Evolutionary conservation across 2,113 vertebrate species (phyloP), one percentile per base, ranked within the genome.

Genomic region (Tragelaphus imberbis): DNA sequence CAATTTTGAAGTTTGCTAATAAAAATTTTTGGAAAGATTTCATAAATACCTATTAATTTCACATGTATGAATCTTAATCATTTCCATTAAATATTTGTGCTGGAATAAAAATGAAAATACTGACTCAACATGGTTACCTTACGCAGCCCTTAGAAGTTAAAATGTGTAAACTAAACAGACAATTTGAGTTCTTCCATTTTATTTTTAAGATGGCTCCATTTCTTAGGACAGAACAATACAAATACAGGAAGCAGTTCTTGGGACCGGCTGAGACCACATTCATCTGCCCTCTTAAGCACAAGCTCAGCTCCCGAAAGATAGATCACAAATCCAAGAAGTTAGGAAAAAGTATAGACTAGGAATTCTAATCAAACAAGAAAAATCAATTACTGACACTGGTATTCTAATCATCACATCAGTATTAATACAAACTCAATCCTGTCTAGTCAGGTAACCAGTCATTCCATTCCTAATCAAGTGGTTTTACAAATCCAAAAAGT

Each of bases 401-500:
- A 95, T n/a, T 91, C 88, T 98, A 97, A n/a, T 88, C 90, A 98
- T 98, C 95, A 95, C 88, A 98, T 92, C 94, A 98, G 88, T 88
- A 96, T 95, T 15, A 96, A 23, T 21, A 97, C 61, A 97, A 87
- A 95, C 10, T 86, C 68, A 93, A 91, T 16, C 58, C 49, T 95
- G 97, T 97, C 81, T 89, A 97, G 90, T 23, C 87, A 96, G 92
- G 96, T 97, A 94, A 94, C 17, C 88, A 95, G 96, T 71, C 91
- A 90, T 95, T 97, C 94, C 84, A 90, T 97, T 97, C 88, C 80
- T 96, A 94, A 93, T 95, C 58, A 71, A 96, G 81, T 97, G 33
- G 44, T 95, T 97, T 98, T 96, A 97, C 93, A 97, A 97, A 19
- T 81, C 84, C 91, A 98, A 94, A 94, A 97, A 98, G 47, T 94